A percentile compares a stretch with the other conserved stretches of the same genome.
Evolutionary conservation across 1,140 invertebrate genomes (phyloP).

Genomic region (Drosophila novamexicana): DNA sequence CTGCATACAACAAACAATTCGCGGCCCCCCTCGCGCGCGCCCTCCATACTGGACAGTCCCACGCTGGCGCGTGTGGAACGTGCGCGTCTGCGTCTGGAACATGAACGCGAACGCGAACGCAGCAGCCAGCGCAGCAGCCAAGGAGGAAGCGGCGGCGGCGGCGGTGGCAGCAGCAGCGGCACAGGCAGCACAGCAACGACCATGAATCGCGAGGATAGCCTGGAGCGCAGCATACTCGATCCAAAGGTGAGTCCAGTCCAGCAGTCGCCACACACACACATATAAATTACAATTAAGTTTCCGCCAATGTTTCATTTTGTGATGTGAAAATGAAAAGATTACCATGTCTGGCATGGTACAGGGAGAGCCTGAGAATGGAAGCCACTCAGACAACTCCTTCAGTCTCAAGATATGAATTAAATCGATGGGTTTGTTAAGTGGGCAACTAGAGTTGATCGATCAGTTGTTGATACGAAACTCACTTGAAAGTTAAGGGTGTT

Average conservation of each 20-base stretch:
- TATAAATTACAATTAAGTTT: constrained; percentile 71
- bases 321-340: constrained; percentile 46
- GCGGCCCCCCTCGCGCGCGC: constrained; percentile 79
- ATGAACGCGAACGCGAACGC: constrained; percentile 67
- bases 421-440: constrained; percentile 10
- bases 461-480: not conserved
- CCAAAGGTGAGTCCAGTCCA: constrained; percentile 73
- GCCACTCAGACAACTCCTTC: constrained; percentile 4
- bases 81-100: constrained; percentile 85
- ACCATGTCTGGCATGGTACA: not conserved
- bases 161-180: constrained; percentile 57
- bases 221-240: constrained; percentile 81
- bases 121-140: constrained; percentile 59
- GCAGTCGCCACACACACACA: not conserved
- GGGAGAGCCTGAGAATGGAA: not conserved
- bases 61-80: constrained; percentile 86
- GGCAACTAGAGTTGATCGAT: not conserved
- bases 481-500: not conserved
- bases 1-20: constrained; percentile 67
- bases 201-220: constrained; percentile 80
- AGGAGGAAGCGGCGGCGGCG: constrained; percentile 43
- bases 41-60: constrained; percentile 86
- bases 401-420: constrained; percentile 4
- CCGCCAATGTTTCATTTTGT: constrained; percentile 2
- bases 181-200: constrained; percentile 73